Evolutionary conservation across 1,140 invertebrate species (phyloP).

Genomic region (Pseudomyrmex gracilis): DNA sequence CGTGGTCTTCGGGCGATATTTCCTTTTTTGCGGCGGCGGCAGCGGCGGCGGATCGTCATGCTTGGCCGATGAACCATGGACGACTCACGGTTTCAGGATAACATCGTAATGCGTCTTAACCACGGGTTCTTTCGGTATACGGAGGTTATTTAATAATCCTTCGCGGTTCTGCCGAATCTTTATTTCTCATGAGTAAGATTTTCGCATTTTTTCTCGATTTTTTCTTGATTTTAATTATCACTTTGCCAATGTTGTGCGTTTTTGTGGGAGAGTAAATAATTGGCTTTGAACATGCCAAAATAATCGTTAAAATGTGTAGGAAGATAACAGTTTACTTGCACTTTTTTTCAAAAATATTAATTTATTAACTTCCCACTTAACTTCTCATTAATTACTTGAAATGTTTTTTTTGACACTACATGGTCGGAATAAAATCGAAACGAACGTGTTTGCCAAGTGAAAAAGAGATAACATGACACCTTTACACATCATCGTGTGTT

Average conservation of each 20-base stretch:
- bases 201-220: conserved; percentile 1
- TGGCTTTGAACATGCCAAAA: neutral
- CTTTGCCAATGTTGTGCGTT: neutral
- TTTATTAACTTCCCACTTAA: neutral
- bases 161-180: conserved; percentile 21
- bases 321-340: neutral
- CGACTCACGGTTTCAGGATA: conserved; percentile 42
- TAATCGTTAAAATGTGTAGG: too few relatives aligned
- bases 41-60: conserved; percentile 49
- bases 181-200: neutral
- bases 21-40: conserved; percentile 34
- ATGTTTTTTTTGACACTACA: neutral
- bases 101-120: conserved; percentile 52
- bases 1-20: conserved; percentile 33
- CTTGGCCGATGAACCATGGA: conserved; percentile 56
- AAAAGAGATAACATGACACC: neutral
- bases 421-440: neutral
- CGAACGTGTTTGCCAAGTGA: neutral
- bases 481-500: conserved; percentile 2
- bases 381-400: neutral
- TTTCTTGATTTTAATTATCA: neutral
- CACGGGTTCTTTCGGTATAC: conserved; percentile 20
- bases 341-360: neutral
- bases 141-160: conserved; percentile 13
- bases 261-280: too few relatives aligned